Evolutionary conservation across 2,797 vertebrate genomes (phyloP), one percentile per base, ranked within the genome.

Genomic region (Phrynocephalus guinanensis): DNA sequence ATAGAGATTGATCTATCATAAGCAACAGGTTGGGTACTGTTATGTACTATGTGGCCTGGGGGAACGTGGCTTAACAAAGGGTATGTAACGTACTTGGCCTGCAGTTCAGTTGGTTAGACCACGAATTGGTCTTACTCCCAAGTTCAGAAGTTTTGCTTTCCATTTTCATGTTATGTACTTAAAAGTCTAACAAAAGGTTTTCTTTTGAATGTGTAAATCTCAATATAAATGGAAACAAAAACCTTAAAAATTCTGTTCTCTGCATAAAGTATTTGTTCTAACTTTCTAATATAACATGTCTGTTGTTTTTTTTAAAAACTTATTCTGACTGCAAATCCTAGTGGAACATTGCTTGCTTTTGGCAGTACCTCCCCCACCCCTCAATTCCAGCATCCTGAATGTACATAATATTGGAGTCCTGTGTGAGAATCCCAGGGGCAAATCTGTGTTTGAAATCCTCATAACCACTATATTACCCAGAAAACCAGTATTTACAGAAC

Each of bases 381-480:
- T 56, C 30, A 70, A 28, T 3, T 79, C 10, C 7, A 83, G 8
- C 26, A 72, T 16, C n/a, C 28, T 68, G 22, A 68, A 68, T 68
- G 9, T 33, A 52, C 48, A 73, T 15, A 84, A 26, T 24, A 66
- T 6, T 5, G 16, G 0, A 1, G 86, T 48, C 56, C 67, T 66
- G 18, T 76, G 26, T 16, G 72, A 68, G 33, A 18, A 76, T 76
- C 28, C 50, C 26, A 70, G 60, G 75, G 33, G 20, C 50, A 38
- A 70, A 24, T 85, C 78, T 38, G 15, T 26, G 50, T 44, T 87
- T 78, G 63, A 33, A 66, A 24, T 73, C n/a, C 50, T 77, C 48
- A 63, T 82, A 78, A 81, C 79, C 78, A 88, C 83, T 85, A 70
- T 81, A 15, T 82, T 30, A 85, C 56, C 83, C 50, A 20, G 68